Conservation (phyloP, 2,888 invertebrate genomes). For the Mongoloraphidia duomilia region DNA sequence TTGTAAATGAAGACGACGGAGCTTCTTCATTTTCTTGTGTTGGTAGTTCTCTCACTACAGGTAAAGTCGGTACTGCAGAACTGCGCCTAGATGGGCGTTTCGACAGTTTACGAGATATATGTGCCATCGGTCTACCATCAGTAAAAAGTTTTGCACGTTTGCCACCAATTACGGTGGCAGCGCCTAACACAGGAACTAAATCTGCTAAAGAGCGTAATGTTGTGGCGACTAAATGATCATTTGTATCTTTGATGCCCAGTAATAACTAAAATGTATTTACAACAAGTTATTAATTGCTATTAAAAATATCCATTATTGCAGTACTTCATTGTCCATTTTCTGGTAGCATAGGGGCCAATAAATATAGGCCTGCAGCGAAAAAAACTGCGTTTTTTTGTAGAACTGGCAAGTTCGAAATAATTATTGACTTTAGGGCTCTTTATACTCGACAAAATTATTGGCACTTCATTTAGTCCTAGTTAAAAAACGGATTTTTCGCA, state of each 20-base stretch:
- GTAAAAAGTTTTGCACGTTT: constrained; percentile 67
- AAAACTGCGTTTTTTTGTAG: no score
- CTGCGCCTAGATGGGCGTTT: constrained; percentile 4
- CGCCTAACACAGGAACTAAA: constrained; percentile 71
- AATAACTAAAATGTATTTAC: constrained; percentile 38
- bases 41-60: constrained; percentile 13
- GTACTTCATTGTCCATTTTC: neutral
- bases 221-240: constrained; percentile 66
- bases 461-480: no score
- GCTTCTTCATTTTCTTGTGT: constrained; percentile 10
- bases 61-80: constrained; percentile 7
- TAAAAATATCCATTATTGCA: constrained; percentile 1
- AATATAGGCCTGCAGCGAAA: no score
- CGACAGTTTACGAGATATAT: constrained; percentile 2
- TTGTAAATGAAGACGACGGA: neutral
- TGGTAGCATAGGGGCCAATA: neutral
- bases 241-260: constrained; percentile 74
- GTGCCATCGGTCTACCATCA: constrained; percentile 62
- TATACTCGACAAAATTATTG: no score
- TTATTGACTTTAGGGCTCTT: no score
- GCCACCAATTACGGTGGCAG: constrained; percentile 73
- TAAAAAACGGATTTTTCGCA: no score
- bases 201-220: constrained; percentile 72
- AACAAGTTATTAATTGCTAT: constrained; percentile 1
- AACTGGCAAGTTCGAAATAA: no score